Base-by-base conservation (phyloP, 2,113 vertebrate genomes). In the Helogale parvula region DNA sequence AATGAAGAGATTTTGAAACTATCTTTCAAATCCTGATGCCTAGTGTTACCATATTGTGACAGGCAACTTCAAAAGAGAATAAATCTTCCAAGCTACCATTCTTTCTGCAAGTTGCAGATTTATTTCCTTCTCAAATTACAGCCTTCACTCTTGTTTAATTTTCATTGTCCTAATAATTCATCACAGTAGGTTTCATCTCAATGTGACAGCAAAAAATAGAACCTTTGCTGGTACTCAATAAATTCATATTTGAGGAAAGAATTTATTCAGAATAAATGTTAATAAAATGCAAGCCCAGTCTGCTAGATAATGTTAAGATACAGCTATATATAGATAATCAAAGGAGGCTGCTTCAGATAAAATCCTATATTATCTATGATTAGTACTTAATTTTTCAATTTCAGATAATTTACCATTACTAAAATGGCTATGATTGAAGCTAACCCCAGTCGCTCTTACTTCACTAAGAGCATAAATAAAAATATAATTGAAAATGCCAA, bases 101-200 rank as follows among this genome's bases (percentile, higher is more conserved):
- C 95, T 95, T 97, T 97, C 97, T 95, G 76, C 29, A 97, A 97
- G 86, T 98, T 97, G 97, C 54, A 97, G 90, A 95, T 98, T 96
- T 98, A 98, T 98, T 98, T 98, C 98, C 96, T 90, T 97, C 96
- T 98, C 98, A 98, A 98, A 98, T 98, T 98, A 89, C 63, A 98
- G 82, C 93, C 94, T 98, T 98, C 97, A 97, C 98, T 98, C 96
- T 94, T 98, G 91, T 92, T 97, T 98, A 98, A 98, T 99, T 98
- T 98, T 95, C 95, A 97, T 97, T 98, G 98, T 97, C 96, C 97
- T 96, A 94, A 97, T 95, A 97, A 98, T 97, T 96, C 96, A 97
- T 97, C 7, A 0, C 31, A 97, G 97, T 81, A 89, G 90, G 77
- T 84, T 52, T 95, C 89, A 94, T 94, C 29, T 92, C 74, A 57